Evolutionary conservation across 2,797 vertebrate species (phyloP), one percentile per base, ranked within the genome.

Genomic region (Platalea minor): DNA sequence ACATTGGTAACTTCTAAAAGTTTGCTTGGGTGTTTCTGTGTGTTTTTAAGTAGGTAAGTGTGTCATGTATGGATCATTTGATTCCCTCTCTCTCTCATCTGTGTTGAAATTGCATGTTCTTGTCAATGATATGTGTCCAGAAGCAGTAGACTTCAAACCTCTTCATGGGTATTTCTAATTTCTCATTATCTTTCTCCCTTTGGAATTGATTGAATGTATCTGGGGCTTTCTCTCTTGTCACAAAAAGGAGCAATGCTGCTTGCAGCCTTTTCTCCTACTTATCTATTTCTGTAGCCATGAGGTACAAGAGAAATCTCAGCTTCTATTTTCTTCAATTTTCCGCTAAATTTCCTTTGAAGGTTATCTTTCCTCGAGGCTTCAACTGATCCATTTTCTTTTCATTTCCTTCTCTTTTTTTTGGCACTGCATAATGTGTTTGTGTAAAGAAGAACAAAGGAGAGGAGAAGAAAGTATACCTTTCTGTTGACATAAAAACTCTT

Each of bases 301-400:
- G 95, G 94, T 95, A 95, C 69, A 79, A 94, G 93, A 84, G 89
- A 86, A 97, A 95, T 95, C 85, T 88, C 95, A 94, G 85, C 82
- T 97, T 93, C 93, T 96, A 91, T 97, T 96, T 97, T 97, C 95
- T 97, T 96, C 95, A 97, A 97, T 97, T 97, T 97, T 97, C 96
- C 7, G 7, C 96, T 97, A 94, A 97, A 97, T 97, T 97, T 97
- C 96, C 87, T 97, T 97, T 97, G 96, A 97, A 96, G 95, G 94
- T 91, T 97, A 53, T 97, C 91, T 90, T 92, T 96, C 95, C 96
- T 97, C 92, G 92, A 96, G 95, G 95, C 93, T 94, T 92, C 88
- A 84, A 94, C 91, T 88, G 92, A 96, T 96, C 93, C 89, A 96
- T 96, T 97, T 97, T 96, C 93, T 92, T 95, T 92, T 91, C 72